A percentile compares a stretch with the other conserved stretches of the same genome.
These are phyloP conservation scores for Dryas iulia DNA, from an alignment of 1,140 invertebrate species.

Conservation along the genomic window DNA sequence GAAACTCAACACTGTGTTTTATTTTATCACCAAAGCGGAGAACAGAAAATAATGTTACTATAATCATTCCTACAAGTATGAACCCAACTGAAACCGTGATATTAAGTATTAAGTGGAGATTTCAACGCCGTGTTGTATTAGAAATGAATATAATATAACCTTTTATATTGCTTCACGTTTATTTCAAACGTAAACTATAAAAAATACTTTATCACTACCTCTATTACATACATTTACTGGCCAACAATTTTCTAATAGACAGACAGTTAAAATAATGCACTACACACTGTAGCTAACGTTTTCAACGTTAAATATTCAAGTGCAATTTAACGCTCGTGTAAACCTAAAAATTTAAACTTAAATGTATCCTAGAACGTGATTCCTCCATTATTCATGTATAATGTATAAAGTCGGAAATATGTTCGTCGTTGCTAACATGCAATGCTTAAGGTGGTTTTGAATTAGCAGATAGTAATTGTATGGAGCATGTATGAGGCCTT, in stretches of 20 bases:
- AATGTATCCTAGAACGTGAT: constrained; percentile 19
- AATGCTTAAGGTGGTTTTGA: constrained; percentile 9
- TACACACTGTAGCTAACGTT: background rate
- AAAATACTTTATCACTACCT: background rate
- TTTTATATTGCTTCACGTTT: too few relatives aligned
- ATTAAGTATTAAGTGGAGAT: too few relatives aligned
- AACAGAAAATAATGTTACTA: too few relatives aligned
- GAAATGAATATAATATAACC: too few relatives aligned
- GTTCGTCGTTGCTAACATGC: constrained; percentile 17
- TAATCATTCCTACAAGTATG: too few relatives aligned
- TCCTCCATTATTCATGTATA: constrained; percentile 21
- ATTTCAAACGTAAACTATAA: too few relatives aligned
- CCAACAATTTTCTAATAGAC: background rate
- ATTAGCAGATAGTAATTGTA: background rate
- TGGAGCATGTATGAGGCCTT: too few relatives aligned
- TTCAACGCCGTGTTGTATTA: too few relatives aligned
- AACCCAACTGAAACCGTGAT: too few relatives aligned
- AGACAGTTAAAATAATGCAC: background rate
- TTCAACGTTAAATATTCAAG: constrained; percentile 9
- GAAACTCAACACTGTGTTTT: too few relatives aligned
- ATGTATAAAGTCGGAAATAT: constrained; percentile 17
- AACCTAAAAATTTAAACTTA: constrained; percentile 16
- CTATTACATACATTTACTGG: background rate
- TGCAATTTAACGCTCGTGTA: constrained; percentile 6
- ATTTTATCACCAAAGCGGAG: too few relatives aligned